Evolutionary conservation across 2,888 invertebrate genomes (phyloP).

Genomic region (Phrixothrix hirtus): DNA sequence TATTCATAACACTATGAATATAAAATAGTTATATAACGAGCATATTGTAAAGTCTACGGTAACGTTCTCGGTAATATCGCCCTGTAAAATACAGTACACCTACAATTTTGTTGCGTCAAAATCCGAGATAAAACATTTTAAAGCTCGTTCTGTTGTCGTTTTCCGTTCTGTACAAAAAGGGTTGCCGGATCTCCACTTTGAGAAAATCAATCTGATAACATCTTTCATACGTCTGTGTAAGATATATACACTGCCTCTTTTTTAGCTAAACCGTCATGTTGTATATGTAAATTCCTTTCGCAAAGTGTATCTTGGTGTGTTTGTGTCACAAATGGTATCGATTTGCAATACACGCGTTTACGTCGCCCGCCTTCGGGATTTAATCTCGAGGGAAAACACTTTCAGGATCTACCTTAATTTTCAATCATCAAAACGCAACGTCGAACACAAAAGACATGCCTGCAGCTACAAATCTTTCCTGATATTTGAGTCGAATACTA

Average conservation of each 20-base stretch:
- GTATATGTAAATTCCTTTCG: constrained; percentile 20
- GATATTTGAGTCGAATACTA: too few species aligned
- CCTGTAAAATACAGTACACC: constrained; percentile 4
- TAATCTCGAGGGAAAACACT: constrained; percentile 4
- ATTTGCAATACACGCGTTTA: constrained; percentile 10
- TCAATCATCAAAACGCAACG: neutral
- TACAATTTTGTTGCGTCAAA: constrained; percentile 16
- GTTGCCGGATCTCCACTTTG: constrained; percentile 25
- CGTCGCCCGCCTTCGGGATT: constrained; percentile 3
- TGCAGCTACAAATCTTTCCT: too few species aligned
- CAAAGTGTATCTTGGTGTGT: constrained; percentile 16
- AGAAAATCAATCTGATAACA: constrained; percentile 27
- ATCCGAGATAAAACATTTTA: constrained; percentile 22
- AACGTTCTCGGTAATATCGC: neutral
- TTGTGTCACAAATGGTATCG: constrained; percentile 24
- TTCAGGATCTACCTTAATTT: constrained; percentile 7
- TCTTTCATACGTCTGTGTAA: constrained; percentile 21
- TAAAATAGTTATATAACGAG: constrained; percentile 26
- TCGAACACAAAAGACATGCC: constrained; percentile 2
- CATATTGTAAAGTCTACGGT: constrained; percentile 16
- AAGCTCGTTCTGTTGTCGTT: constrained; percentile 17
- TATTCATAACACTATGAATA: constrained; percentile 32
- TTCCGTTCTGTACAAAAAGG: constrained; percentile 17
- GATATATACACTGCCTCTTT: constrained; percentile 12
- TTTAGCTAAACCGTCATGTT: constrained; percentile 13